Base-by-base conservation (phyloP, 2,888 invertebrate species). In the Oscheius sp. region DNA sequence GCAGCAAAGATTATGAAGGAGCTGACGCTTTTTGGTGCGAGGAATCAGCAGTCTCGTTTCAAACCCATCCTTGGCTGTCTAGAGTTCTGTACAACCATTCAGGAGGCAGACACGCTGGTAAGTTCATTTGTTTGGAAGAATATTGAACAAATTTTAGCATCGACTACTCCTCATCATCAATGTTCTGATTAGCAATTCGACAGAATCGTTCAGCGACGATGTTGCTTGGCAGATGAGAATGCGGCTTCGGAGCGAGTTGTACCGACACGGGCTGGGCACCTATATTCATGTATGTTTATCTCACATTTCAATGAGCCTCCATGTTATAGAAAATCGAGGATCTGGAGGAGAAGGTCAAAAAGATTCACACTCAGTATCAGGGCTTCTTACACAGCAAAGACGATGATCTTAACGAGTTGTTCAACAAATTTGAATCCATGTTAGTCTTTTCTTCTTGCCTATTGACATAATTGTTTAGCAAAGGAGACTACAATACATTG, bases 151-250 rank as follows among this genome's bases (percentile, higher is more conserved):
- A 9, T 77, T 79, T 11, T 53, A 77, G 75, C 72, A 74, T 32
- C 74, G 76, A 2, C 68, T 78, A 2, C 71, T 81, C 5, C 33
- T 80, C 32, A 78, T 77, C 58, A 63, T 80, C 47, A 83, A 81
- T 66, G 74, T 78, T 73, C 48, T 83, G 51, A 73, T 83, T 33
- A 78, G 79, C 68, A 70, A 73, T 93, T 21, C 68, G n/a, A 94
- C 78, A 92, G 94, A 94, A 76, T 92, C 51, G 29, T 76, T 80
- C 70, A 76, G 76, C 1, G 84, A 82, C 9, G 79, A 82, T 21
- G 76, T 76, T 48, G 76, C 80, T 53, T 78, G 80, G 79, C 81
- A 82, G 70, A 68, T 77, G 60, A 65, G 82, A 62, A 82, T 82
- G 82, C 57, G 76, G n/a, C 55, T 82, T 65, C 47, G 82, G 32